Percentiles rank a stretch among this genome's conserved stretches.
phyloP scores from a whole-genome alignment of 2,797 vertebrate genomes.

The Lacerta bilineata region DNA sequence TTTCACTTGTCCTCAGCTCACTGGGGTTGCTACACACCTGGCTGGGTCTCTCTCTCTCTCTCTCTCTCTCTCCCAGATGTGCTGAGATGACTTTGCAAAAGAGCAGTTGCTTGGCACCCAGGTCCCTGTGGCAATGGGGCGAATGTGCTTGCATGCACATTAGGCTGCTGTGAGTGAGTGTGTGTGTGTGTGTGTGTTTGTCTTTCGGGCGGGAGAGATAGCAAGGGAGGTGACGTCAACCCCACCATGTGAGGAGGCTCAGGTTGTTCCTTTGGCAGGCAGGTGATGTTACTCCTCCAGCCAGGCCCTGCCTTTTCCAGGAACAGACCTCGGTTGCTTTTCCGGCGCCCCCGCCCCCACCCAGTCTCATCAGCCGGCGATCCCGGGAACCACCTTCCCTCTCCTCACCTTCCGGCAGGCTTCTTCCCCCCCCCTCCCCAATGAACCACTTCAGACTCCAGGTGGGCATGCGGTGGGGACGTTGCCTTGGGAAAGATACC shows the following conservation, averaged over 20 bases:
- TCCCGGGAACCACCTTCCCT: too few species aligned
- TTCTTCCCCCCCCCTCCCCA: not conserved
- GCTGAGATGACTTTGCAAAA: not conserved
- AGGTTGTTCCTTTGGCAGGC: not conserved
- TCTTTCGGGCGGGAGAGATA: not conserved
- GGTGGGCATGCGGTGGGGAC: not conserved
- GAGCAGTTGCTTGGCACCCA: not conserved
- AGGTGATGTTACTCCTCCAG: not conserved
- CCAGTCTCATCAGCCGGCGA: not conserved
- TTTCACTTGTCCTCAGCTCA: not conserved
- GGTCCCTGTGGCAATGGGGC: not conserved
- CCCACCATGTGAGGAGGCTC: not conserved
- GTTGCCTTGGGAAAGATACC: not conserved
- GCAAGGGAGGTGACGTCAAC: not conserved
- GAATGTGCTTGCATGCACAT: accelerated
- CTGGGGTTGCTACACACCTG: not conserved
- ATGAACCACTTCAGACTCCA: not conserved
- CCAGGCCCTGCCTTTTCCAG: slow-evolving; percentile 1
- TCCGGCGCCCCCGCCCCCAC: not conserved
- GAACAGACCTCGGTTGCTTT: not conserved
- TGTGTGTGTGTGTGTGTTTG: not conserved
- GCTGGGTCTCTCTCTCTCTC: not conserved
- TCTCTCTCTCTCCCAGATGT: not conserved
- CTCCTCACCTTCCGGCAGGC: not conserved
- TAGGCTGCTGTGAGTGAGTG: not conserved